These are phyloP conservation scores for Cynopterus brachyotis DNA, from an alignment of 2,113 vertebrate species.

Conservation along the genomic window DNA sequence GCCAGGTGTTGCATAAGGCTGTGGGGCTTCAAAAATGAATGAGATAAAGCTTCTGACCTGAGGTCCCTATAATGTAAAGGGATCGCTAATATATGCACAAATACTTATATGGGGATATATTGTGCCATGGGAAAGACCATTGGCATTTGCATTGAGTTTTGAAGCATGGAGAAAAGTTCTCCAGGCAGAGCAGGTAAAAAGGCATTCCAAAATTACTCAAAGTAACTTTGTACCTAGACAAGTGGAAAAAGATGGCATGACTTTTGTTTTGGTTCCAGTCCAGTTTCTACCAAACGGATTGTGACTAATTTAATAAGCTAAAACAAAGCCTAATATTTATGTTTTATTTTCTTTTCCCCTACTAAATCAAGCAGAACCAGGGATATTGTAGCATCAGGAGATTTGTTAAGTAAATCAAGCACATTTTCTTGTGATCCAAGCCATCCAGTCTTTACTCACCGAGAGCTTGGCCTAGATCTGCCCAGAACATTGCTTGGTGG, in stretches of 20 bases:
- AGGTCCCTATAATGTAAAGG: not conserved
- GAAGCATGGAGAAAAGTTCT: not conserved
- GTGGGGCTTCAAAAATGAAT: not conserved
- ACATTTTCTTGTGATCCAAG: not conserved
- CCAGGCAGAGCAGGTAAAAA: not conserved
- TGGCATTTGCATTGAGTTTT: not conserved
- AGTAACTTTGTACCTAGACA: not conserved
- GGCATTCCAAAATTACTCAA: not conserved
- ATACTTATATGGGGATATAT: not conserved
- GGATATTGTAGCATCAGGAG: not conserved
- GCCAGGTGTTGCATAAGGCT: not conserved
- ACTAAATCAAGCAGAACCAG: not conserved
- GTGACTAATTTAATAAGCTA: not conserved
- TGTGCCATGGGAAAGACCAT: not conserved
- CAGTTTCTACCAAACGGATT: not conserved
- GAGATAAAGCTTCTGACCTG: not conserved
- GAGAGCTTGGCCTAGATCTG: not conserved
- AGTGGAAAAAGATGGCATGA: not conserved
- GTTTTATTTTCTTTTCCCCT: not conserved
- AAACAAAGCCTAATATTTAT: not conserved
- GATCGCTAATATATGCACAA: not conserved
- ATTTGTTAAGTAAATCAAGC: not conserved
- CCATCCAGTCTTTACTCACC: not conserved
- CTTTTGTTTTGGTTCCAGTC: not conserved
- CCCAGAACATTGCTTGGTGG: not conserved